Evolutionary conservation across 1,140 invertebrate genomes (phyloP).

Genomic region (Panagrolaimus sp.): DNA sequence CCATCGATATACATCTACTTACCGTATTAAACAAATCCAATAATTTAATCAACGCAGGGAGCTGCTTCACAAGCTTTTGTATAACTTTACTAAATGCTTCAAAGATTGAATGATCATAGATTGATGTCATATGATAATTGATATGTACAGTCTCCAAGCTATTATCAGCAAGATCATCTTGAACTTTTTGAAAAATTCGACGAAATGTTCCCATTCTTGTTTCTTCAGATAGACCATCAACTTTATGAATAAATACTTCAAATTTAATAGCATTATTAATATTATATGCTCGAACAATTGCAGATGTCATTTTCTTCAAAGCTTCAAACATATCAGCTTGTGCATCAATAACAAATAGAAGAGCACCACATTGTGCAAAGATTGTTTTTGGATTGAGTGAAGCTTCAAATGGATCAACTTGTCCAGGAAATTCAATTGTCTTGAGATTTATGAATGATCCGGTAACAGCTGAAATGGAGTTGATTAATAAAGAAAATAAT

Average conservation of each 20-base stretch:
- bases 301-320: constrained; percentile 79
- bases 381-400: constrained; percentile 90
- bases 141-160: constrained; percentile 65
- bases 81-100: constrained; percentile 99
- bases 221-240: constrained; percentile 56
- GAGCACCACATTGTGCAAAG: constrained; percentile 75
- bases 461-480: constrained; percentile 71
- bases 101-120: constrained; percentile 99
- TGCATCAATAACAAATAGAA: constrained; percentile 98
- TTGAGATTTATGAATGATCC: constrained; percentile 98
- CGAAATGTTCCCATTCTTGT: constrained; percentile 67
- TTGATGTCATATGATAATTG: constrained; percentile 89
- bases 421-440: constrained; percentile 98
- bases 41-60: constrained; percentile 91
- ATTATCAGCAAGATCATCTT: constrained; percentile 83
- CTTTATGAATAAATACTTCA: constrained; percentile 65
- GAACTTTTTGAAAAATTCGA: constrained; percentile 92
- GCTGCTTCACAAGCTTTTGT: constrained; percentile 93
- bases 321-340: constrained; percentile 73
- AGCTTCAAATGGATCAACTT: constrained; percentile 93
- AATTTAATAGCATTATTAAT: constrained; percentile 94
- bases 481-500: no score
- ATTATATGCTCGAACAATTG: constrained; percentile 87
- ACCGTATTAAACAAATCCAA: constrained; percentile 98
- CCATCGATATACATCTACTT: constrained; percentile 62